A percentile compares a stretch with the other conserved stretches of the same genome.
Evolutionary conservation across 2,888 invertebrate species (phyloP).

Genomic region (Tetanocera ferruginea): DNA sequence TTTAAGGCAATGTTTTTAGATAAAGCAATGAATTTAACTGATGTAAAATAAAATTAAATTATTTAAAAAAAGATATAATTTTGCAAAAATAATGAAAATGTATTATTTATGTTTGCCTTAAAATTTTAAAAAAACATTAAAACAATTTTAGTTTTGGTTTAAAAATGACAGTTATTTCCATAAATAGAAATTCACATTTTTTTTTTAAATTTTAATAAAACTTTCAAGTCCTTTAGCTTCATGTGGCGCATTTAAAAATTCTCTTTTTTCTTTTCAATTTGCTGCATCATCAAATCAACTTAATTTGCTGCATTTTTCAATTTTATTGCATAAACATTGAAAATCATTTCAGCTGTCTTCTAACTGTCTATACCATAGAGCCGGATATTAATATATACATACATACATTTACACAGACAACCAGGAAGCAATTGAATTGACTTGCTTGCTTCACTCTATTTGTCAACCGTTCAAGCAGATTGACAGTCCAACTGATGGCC

Average conservation of each 20-base stretch:
- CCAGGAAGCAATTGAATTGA: constrained; percentile 16
- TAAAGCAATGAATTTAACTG: no score
- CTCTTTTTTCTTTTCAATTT: neutral
- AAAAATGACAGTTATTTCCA: no score
- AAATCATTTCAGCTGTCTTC: neutral
- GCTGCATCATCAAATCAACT: neutral
- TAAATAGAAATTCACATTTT: no score
- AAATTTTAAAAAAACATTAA: no score
- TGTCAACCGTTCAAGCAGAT: constrained; percentile 1
- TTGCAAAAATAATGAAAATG: no score
- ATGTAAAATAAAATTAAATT: no score
- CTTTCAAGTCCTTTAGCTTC: neutral
- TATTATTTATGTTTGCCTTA: no score
- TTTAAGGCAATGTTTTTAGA: no score
- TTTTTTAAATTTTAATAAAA: neutral
- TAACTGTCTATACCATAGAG: neutral
- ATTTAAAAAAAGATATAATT: no score
- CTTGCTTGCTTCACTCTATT: constrained; percentile 12
- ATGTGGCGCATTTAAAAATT: neutral
- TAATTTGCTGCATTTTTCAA: neutral
- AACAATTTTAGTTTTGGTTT: no score
- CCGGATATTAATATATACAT: constrained; percentile 1
- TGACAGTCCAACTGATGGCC: neutral
- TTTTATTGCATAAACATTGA: neutral
- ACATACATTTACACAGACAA: neutral